Evolutionary conservation across 2,113 vertebrate genomes (phyloP).

Genomic region (Centropus bengalensis): DNA sequence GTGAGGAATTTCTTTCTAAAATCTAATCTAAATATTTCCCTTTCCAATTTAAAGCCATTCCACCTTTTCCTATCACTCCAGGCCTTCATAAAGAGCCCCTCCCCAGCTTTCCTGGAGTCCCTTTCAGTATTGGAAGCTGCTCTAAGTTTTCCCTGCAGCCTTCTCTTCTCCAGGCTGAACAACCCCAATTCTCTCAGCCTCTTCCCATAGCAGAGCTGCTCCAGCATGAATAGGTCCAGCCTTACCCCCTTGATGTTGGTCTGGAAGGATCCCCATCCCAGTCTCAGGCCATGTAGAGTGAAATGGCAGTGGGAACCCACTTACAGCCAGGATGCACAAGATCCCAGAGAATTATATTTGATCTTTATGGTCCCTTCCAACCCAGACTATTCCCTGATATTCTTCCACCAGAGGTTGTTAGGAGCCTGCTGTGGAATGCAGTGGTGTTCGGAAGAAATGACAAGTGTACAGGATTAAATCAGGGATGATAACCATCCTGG

Average conservation of each 20-base stretch:
- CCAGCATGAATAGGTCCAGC: accelerated
- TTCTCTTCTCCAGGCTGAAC: no score
- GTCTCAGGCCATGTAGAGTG: background rate
- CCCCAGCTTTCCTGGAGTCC: no score
- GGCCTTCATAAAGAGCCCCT: no score
- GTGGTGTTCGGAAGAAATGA: accelerated
- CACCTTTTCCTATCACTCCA: no score
- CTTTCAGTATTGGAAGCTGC: no score
- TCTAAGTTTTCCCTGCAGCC: no score
- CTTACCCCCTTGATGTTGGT: accelerated
- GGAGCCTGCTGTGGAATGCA: background rate
- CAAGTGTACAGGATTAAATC: accelerated
- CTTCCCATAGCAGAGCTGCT: no score
- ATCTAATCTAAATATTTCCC: no score
- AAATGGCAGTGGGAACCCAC: background rate
- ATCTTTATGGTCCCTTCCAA: no score
- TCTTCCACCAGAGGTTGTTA: background rate
- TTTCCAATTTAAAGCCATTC: no score
- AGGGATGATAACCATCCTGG: background rate
- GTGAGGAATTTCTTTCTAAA: no score
- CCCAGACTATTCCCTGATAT: background rate
- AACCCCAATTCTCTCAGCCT: no score
- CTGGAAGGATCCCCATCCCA: background rate
- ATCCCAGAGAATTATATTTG: background rate
- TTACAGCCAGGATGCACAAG: background rate